Base-by-base conservation (phyloP, 2,888 invertebrate genomes). In the Panopea generosa region DNA sequence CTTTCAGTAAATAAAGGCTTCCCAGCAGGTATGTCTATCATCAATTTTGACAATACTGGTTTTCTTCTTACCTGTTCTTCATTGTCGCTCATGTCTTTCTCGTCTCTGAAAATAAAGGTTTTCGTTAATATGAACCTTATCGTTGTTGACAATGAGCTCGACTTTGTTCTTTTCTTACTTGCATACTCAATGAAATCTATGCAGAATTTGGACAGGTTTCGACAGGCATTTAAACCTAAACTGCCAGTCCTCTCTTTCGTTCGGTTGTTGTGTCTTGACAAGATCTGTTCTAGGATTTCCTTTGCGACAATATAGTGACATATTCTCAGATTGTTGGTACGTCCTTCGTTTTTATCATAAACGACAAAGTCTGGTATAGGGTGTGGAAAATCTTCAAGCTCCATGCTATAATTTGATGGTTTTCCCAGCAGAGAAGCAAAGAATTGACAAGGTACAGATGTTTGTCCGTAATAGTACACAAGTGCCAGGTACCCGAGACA, bases 51-150 rank as follows among this genome's bases (percentile, higher is more conserved):
- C 26, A 86, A 65, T 6, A 59, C 52, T 14, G 79, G 77, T 45
- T 63, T 76, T 26, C 56, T 47, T 50, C 29, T 60, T 2, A 50
- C 33, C 33, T 71, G 65, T 53, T 83, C 73, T 29, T 74, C 74
- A 22, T 74, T 67, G 22, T 76, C 83, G 2, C 70, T 60, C 16
- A 77, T 59, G 11, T 83, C 83, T 62, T 27, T 68, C 29, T 77
- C 76, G 38, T 86, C 86, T 22, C 86, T 67, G 24, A 72, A 73
- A 11, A 86, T 84, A 29, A 86, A 81, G 3, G 82, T 82, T 43
- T 67, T 79, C 1, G 84, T 74, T 9, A 86, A 49, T 11, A 84
- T 73, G 33, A 65, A 60, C n/a, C 66, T 63, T 9, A 83, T 57
- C 6, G 66, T 79, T 18, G 52, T 53, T 14, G 76, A 52, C 14